Percentiles rank a stretch among this genome's conserved stretches.
Evolutionary conservation across 2,113 vertebrate genomes (phyloP).

Genomic region (Varanus komodoensis): DNA sequence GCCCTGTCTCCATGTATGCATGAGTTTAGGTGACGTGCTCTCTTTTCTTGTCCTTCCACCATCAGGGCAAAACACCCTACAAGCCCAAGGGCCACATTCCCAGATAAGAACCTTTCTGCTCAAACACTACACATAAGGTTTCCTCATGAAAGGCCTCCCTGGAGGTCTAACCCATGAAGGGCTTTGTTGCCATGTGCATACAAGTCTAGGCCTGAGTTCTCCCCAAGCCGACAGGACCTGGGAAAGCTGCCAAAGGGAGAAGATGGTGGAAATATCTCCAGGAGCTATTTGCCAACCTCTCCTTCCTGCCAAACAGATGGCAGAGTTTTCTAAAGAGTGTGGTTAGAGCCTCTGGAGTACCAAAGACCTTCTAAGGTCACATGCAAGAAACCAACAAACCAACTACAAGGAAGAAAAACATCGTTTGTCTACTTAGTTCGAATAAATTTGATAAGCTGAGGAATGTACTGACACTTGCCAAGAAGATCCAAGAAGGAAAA

Average conservation of each 20-base stretch:
- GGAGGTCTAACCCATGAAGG: slow-evolving; percentile 28
- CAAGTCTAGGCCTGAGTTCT: slow-evolving; percentile 27
- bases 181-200: slow-evolving; percentile 16
- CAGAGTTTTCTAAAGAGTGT: slow-evolving; percentile 71
- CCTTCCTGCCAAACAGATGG: slow-evolving; percentile 73
- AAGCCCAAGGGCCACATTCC: not conserved
- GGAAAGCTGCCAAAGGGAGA: slow-evolving; percentile 60
- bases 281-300: slow-evolving; percentile 54
- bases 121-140: not conserved
- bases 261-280: slow-evolving; percentile 55
- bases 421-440: slow-evolving; percentile 63
- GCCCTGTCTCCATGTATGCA: not conserved
- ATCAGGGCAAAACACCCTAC: not conserved
- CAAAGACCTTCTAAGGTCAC: slow-evolving; percentile 68
- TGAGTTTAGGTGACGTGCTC: not conserved
- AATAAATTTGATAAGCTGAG: slow-evolving; percentile 5
- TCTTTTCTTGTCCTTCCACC: not conserved
- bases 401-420: slow-evolving; percentile 62
- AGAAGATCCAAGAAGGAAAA: not conserved
- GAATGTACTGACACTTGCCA: not conserved
- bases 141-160: slow-evolving; percentile 9
- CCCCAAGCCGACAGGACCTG: slow-evolving; percentile 37
- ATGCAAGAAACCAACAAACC: slow-evolving; percentile 54
- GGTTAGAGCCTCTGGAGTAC: slow-evolving; percentile 67
- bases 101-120: slow-evolving; percentile 17